Percentiles rank a stretch among this genome's conserved stretches.
phyloP scores from a whole-genome alignment of 2,113 vertebrate species.

The Rana temporaria region DNA sequence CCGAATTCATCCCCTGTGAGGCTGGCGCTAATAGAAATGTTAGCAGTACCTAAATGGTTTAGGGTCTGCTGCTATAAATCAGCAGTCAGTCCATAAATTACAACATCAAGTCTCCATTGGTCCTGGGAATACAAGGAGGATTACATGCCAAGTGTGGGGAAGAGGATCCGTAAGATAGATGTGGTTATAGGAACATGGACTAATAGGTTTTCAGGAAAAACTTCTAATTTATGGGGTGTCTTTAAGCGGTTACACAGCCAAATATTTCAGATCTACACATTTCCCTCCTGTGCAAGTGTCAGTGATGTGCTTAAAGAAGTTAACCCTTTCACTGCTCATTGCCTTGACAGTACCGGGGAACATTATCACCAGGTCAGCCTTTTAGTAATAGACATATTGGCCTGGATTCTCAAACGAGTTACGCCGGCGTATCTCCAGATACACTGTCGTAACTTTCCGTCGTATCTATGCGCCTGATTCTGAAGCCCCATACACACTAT shows the following conservation, averaged over 20 bases:
- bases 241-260: slow-evolving; percentile 51
- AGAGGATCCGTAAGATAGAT: slow-evolving; percentile 55
- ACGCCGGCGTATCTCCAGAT: no score
- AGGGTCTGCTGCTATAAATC: slow-evolving; percentile 52
- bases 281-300: slow-evolving; percentile 42
- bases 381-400: not conserved
- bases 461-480: no score
- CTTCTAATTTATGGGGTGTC: slow-evolving; percentile 55
- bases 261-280: slow-evolving; percentile 51
- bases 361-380: not conserved
- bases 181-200: slow-evolving; percentile 53
- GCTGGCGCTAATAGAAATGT: slow-evolving; percentile 53
- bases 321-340: slow-evolving; percentile 31
- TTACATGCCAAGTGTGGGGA: slow-evolving; percentile 52
- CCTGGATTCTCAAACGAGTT: no score
- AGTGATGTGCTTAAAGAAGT: slow-evolving; percentile 34
- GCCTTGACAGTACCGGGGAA: not conserved
- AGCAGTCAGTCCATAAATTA: slow-evolving; percentile 55
- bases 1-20: slow-evolving; percentile 17
- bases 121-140: slow-evolving; percentile 52
- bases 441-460: no score
- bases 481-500: no score
- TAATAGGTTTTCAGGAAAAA: slow-evolving; percentile 56
- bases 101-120: slow-evolving; percentile 46
- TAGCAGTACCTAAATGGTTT: slow-evolving; percentile 55